Percentiles rank a stretch among this genome's conserved stretches.
phyloP scores from a whole-genome alignment of 2,113 vertebrate species.

The Odocoileus virginianus region DNA sequence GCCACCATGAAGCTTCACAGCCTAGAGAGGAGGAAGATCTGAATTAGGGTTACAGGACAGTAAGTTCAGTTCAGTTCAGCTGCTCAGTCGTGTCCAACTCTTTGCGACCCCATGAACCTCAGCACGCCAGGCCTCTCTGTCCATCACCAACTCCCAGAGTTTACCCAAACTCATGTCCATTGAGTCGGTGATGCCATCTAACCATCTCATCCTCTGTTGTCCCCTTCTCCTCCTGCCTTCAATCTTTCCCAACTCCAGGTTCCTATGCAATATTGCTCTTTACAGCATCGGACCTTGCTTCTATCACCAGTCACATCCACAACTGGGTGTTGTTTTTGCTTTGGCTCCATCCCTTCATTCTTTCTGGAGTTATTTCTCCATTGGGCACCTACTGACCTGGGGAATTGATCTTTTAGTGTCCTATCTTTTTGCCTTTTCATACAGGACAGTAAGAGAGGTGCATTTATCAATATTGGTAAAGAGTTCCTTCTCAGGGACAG shows the following conservation, averaged over 20 bases:
- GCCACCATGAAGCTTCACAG: constrained; percentile 84
- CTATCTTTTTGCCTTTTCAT: background rate
- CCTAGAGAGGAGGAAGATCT: constrained; percentile 26
- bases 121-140: background rate
- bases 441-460: background rate
- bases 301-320: background rate
- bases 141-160: background rate
- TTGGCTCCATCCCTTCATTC: background rate
- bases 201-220: background rate
- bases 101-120: background rate
- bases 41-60: background rate
- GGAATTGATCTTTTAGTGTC: background rate
- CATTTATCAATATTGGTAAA: background rate
- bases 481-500: background rate
- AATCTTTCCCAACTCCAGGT: background rate
- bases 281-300: background rate
- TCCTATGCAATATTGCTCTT: background rate
- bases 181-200: background rate
- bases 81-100: background rate
- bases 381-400: background rate
- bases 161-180: background rate
- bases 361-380: background rate
- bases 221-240: background rate
- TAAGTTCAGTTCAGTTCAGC: background rate
- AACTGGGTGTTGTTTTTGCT: background rate